Evolutionary conservation across 2,113 vertebrate genomes (phyloP).

Genomic region (Podocnemis expansa): DNA sequence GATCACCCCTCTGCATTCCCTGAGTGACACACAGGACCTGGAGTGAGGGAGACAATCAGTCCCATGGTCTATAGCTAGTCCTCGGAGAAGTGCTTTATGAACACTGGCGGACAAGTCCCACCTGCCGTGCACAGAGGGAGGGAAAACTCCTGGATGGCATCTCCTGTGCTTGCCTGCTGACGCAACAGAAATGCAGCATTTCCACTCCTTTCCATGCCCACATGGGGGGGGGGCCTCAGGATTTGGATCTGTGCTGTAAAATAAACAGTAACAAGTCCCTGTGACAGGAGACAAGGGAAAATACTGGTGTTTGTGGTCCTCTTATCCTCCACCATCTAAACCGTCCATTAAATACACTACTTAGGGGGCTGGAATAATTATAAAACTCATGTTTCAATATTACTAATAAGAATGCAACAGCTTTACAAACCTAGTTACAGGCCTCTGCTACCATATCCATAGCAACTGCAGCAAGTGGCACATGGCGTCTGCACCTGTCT

Average conservation of each 20-base stretch:
- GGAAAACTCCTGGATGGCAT: background rate
- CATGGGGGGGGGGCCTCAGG: background rate
- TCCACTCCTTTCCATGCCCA: background rate
- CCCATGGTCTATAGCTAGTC: too few species aligned
- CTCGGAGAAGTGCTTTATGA: background rate
- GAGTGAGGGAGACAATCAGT: background rate
- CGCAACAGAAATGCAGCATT: background rate
- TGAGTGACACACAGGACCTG: background rate
- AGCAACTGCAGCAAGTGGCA: conserved; percentile 66
- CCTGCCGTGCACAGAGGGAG: background rate
- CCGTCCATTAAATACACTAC: conserved; percentile 42
- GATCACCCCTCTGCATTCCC: background rate
- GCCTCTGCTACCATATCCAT: conserved; percentile 68
- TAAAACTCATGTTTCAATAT: conserved; percentile 70
- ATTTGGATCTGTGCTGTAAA: conserved; percentile 27
- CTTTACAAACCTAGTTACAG: conserved; percentile 68
- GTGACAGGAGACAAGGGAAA: background rate
- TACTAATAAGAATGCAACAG: conserved; percentile 64
- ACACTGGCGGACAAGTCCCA: background rate
- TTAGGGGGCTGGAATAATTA: conserved; percentile 55
- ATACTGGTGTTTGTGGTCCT: background rate
- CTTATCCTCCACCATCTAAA: conserved; percentile 14
- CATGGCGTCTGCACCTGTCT: conserved; percentile 66
- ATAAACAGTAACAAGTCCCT: background rate
- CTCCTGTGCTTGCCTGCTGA: background rate